These are phyloP conservation scores for Coronaproctus castanopsis DNA, from an alignment of 2,888 invertebrate genomes.

Conservation along the genomic window DNA sequence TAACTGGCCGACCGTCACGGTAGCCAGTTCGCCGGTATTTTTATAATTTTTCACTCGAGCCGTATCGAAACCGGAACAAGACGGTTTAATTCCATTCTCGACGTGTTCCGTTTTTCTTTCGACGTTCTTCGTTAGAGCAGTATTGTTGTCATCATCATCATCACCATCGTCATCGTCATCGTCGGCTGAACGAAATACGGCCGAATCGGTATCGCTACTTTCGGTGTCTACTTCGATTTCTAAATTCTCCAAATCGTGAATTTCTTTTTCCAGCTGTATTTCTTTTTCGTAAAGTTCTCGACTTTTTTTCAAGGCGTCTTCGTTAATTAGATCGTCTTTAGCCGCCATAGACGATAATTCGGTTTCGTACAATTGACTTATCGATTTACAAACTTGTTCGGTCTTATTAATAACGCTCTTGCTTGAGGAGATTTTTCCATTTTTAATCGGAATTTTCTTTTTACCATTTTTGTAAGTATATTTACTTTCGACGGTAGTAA, in stretches of 20 bases:
- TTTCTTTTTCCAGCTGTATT: conserved; percentile 36
- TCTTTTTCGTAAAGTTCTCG: conserved; percentile 31
- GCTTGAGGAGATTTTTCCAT: neutral
- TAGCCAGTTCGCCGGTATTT: conserved; percentile 25
- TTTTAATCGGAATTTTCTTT: neutral
- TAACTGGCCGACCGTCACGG: conserved; percentile 55
- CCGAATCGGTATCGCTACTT: neutral
- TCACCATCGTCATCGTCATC: neutral
- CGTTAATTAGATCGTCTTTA: conserved; percentile 32
- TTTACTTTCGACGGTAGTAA: conserved; percentile 18
- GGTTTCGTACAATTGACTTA: neutral
- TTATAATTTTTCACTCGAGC: conserved; percentile 52
- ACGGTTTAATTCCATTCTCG: too few relatives aligned
- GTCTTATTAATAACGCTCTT: neutral
- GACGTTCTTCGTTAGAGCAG: neutral
- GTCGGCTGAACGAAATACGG: too few relatives aligned
- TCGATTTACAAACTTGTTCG: neutral
- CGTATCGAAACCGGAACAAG: conserved; percentile 67
- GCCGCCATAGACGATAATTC: neutral
- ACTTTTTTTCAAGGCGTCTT: conserved; percentile 36
- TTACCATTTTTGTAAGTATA: conserved; percentile 2
- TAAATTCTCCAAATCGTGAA: conserved; percentile 25
- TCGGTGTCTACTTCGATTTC: conserved; percentile 1
- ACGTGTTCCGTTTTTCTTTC: neutral
- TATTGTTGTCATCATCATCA: neutral